These are phyloP conservation scores for Excalfactoria chinensis DNA, from an alignment of 2,113 vertebrate genomes.

Conservation along the genomic window DNA sequence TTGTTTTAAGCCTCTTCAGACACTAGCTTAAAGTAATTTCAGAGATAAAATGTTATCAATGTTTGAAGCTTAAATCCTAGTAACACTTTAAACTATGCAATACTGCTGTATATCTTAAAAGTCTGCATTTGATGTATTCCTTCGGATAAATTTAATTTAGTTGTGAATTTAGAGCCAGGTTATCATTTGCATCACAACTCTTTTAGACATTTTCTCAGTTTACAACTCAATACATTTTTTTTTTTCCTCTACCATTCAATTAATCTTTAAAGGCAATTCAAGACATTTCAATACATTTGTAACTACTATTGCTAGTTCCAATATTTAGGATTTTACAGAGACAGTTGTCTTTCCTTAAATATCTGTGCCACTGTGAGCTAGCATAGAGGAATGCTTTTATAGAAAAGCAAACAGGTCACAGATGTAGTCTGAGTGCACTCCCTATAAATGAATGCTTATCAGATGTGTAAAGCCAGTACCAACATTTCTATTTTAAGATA, in stretches of 20 bases:
- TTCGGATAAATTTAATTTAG: neutral
- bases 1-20: neutral
- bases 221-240: neutral
- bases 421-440: neutral
- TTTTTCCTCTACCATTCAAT: neutral
- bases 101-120: neutral
- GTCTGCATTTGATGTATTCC: neutral
- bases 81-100: neutral
- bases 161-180: neutral
- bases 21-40: neutral
- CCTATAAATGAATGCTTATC: neutral
- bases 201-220: neutral
- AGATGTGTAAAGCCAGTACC: neutral
- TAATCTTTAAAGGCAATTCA: neutral
- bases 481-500: neutral
- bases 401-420: neutral
- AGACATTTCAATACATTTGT: neutral
- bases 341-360: neutral
- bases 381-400: neutral
- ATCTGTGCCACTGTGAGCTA: neutral
- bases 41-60: neutral
- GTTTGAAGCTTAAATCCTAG: neutral
- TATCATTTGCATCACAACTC: neutral
- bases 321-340: neutral
- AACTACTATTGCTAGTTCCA: neutral